These are phyloP conservation scores for Ormyrus nitidulus DNA, from an alignment of 2,888 invertebrate species.

Conservation along the genomic window DNA sequence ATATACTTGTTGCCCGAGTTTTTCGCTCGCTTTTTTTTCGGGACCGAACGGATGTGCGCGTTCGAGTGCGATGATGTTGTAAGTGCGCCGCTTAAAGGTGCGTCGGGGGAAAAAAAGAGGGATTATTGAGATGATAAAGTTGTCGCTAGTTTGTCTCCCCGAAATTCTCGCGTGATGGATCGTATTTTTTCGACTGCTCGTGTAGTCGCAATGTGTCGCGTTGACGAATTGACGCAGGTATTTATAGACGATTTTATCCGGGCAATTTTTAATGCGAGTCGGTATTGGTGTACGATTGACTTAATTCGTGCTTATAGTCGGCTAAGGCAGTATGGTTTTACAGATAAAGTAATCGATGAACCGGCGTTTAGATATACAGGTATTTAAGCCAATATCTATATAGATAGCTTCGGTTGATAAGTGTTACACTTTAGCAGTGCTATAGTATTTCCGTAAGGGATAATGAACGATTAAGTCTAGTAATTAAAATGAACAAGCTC, in stretches of 20 bases:
- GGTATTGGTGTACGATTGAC: not conserved
- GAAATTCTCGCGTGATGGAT: no score
- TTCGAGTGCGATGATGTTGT: no score
- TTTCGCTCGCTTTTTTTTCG: no score
- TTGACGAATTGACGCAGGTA: no score
- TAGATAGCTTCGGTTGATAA: conserved; percentile 24
- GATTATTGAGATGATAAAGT: no score
- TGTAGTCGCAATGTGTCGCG: no score
- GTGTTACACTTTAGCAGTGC: not conserved
- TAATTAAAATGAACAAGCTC: conserved; percentile 5
- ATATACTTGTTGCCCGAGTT: no score
- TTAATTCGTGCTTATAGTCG: conserved; percentile 31
- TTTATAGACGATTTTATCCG: not conserved
- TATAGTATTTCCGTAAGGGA: conserved; percentile 6
- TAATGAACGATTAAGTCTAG: not conserved
- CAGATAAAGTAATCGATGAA: conserved; percentile 36
- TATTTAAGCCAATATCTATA: not conserved
- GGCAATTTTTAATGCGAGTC: conserved; percentile 17
- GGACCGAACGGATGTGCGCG: no score
- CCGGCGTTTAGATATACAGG: not conserved
- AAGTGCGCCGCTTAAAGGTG: no score
- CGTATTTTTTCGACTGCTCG: no score
- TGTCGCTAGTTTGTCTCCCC: no score
- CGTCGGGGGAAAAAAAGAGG: no score
- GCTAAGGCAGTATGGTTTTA: not conserved